Conservation (phyloP, 2,888 invertebrate genomes). For the Prosapia bicincta region DNA sequence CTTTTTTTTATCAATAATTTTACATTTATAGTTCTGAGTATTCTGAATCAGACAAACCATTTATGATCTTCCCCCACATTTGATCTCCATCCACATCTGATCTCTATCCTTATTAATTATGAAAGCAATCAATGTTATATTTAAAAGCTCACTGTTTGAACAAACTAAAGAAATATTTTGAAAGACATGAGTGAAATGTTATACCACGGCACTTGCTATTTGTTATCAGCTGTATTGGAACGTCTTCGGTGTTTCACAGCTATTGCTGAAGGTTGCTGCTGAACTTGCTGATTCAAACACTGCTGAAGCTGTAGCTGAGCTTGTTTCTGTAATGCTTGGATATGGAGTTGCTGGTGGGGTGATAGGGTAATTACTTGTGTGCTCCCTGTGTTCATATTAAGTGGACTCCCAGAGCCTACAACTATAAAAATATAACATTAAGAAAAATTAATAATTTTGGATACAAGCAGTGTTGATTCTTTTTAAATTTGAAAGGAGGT, state of each 20-base stretch:
- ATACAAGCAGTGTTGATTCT: no score
- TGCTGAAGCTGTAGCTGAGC: constrained; percentile 26
- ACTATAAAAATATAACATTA: no score
- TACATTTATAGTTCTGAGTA: no score
- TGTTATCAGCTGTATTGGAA: constrained; percentile 45
- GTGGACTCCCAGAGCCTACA: neutral
- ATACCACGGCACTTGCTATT: constrained; percentile 6
- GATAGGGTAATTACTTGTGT: constrained; percentile 16
- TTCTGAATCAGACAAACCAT: no score
- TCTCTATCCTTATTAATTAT: no score
- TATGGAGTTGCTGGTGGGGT: constrained; percentile 19
- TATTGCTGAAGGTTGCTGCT: constrained; percentile 40
- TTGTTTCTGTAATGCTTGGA: constrained; percentile 22
- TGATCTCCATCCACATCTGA: no score
- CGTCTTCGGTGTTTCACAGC: constrained; percentile 39
- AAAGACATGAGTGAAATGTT: neutral
- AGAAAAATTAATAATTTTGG: neutral
- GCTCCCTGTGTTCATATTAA: neutral
- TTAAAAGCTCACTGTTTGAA: neutral
- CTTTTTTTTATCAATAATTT: no score
- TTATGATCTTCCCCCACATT: no score
- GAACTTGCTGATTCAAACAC: constrained; percentile 40
- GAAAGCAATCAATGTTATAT: neutral
- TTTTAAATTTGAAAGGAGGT: no score
- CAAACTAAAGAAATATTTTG: neutral